Conservation (phyloP, 2,797 vertebrate genomes). For the Enteromius treurensis region DNA sequence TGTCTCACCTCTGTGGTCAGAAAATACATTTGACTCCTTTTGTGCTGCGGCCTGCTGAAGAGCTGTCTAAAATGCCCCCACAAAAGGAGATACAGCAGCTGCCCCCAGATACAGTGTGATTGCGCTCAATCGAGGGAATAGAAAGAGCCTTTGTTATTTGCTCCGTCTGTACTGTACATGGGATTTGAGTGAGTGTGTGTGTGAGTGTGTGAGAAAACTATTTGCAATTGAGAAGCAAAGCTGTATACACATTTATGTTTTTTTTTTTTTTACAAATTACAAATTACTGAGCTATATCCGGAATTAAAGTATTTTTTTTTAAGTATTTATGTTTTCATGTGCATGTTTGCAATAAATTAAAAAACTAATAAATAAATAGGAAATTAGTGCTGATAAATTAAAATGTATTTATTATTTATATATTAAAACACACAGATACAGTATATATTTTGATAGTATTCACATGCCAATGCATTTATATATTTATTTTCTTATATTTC, state of each 20-base stretch:
- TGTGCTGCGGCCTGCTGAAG: slow-evolving; percentile 63
- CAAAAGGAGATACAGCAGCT: slow-evolving; percentile 58
- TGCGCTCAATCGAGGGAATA: slow-evolving; percentile 59
- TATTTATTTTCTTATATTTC: no score
- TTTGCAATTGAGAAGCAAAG: no score
- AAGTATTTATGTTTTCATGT: no score
- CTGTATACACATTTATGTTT: no score
- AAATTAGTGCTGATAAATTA: no score
- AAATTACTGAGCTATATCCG: not conserved
- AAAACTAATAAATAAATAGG: not conserved
- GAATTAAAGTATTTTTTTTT: not conserved
- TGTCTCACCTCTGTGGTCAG: slow-evolving; percentile 70
- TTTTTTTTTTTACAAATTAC: slow-evolving; percentile 52
- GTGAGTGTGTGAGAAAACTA: slow-evolving; percentile 57
- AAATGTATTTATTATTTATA: no score
- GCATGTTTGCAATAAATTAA: not conserved
- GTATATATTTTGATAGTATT: no score
- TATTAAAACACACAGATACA: no score
- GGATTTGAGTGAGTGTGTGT: slow-evolving; percentile 37
- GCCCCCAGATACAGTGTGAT: slow-evolving; percentile 54
- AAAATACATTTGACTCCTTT: slow-evolving; percentile 75
- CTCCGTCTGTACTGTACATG: slow-evolving; percentile 26
- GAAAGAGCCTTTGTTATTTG: slow-evolving; percentile 58
- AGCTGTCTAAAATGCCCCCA: slow-evolving; percentile 58
- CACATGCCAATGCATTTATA: no score